Evolutionary conservation across 2,888 invertebrate genomes (phyloP), one percentile per base, ranked within the genome.

Genomic region (Mythimna pallens): DNA sequence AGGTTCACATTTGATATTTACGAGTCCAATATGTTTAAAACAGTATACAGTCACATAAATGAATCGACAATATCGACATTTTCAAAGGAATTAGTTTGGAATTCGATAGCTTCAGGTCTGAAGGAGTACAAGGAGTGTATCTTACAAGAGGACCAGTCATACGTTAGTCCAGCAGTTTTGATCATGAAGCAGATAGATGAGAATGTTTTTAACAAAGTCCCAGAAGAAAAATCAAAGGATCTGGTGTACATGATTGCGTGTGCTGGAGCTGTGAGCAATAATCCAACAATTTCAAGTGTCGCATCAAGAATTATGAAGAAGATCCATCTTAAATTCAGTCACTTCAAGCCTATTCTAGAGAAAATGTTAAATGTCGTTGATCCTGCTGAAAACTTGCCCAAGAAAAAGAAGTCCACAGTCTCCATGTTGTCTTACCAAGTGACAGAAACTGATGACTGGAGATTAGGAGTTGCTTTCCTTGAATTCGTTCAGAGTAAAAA

Each of bases 401-500:
- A 94, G 76, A 96, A 95, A 84, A 96, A 95, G 83, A 93, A 95
- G 62, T 89, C 94, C 9, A 91, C 93, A 61, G 89, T 92, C 0
- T 90, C 96, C 10, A 94, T 96, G 90, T 94, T 97, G 12, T 96
- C 97, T 0, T 93, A 97, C n/a, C 97, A 97, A 87, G 94, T 98
- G 47, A 94, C 97, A 0, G 97, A 97, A 83, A 97, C 97, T 0
- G 89, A 95, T 0, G 97, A 97, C 76, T 99, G 99, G 99, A 98
- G 97, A 88, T 95, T 98, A 66, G 98, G 98, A 0, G 97, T 98
- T 34, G 97, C 98, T 0, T 93, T 99, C 1, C 94, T 99, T 40
- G 99, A 99, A 93, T 97, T 98, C 80, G 96, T 99, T 20, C 99
- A 99, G 92, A 97, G 97, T 84, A 99, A 99, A 89, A 98, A 98